Conservation (phyloP, 2,888 invertebrate species). For the Empis livida region DNA sequence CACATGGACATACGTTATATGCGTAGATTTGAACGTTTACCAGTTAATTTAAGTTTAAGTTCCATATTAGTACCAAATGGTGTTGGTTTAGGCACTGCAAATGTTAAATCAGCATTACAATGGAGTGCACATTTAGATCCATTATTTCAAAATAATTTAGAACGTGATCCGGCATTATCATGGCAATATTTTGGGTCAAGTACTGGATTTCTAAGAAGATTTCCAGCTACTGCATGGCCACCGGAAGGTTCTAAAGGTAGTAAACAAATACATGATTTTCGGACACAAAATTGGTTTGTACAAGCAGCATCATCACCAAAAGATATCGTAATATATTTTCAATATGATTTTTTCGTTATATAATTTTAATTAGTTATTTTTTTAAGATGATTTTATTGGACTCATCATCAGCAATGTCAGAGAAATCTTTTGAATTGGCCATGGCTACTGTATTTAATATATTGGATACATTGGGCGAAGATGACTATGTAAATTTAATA, state of each 20-base stretch:
- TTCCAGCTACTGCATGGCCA: constrained; percentile 90
- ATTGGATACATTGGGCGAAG: constrained; percentile 87
- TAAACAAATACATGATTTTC: constrained; percentile 83
- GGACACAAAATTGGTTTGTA: constrained; percentile 91
- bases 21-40: constrained; percentile 75
- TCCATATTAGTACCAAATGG: constrained; percentile 71
- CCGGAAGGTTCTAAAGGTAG: constrained; percentile 67
- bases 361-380: background rate
- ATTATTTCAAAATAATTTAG: constrained; percentile 79
- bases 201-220: constrained; percentile 88
- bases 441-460: constrained; percentile 79
- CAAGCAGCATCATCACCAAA: constrained; percentile 95
- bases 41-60: constrained; percentile 71
- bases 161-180: constrained; percentile 79
- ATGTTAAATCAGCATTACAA: constrained; percentile 78
- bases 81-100: constrained; percentile 40
- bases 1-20: constrained; percentile 61
- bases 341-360: background rate
- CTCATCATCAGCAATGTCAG: constrained; percentile 77
- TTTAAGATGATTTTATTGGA: constrained; percentile 68
- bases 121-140: constrained; percentile 92
- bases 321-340: constrained; percentile 55
- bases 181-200: constrained; percentile 99
- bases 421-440: constrained; percentile 71
- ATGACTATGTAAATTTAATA: constrained; percentile 94